Evolutionary conservation across 2,888 invertebrate species (phyloP), one percentile per base, ranked within the genome.

Genomic region (Nomada fabriciana): DNA sequence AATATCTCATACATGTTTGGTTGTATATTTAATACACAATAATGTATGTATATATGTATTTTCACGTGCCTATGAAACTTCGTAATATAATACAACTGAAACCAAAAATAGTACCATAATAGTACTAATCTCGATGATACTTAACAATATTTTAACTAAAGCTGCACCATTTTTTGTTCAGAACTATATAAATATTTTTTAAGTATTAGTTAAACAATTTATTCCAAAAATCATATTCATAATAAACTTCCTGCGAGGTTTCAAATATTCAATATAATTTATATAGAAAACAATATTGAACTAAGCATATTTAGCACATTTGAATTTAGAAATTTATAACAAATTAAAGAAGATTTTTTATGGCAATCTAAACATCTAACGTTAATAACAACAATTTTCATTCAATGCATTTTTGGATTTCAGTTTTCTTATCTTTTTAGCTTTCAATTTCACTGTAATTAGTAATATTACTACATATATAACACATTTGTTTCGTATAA

Each of bases 401-500:
- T 47, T 15, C 50, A 53, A 78, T 25, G 10, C 59, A 9, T 53
- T 42, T 50, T 61, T 43, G 3, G 10, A 78, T 57, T 68, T 23
- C 11, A 10, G 25, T 20, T 57, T 50, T 63, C 43, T 20, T 18
- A 15, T 23, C 9, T 25, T 50, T 15, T 29, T 20, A 55, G 23
- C n/a, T 36, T 55, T 15, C n/a, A n/a, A 60, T 25, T 60, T 23
- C 50, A 50, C 0, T 75, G 5, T 53, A n/a, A 65, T 50, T 53
- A n/a, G 36, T 60, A 25, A 36, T 65, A 25, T 23, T 53, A 60
- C 53, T 25, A 42, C 55, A 15, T n/a, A 68, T 10, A 20, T 53
- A 42, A 68, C 29, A 50, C 52, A 73, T 80, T 81, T 73, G 64
- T 81, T 74, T 47, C 50, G 47, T 79, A 70, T 47, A 81, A 74